These are phyloP conservation scores for Cecidostiba fungosa DNA, from an alignment of 2,888 invertebrate species.

Conservation along the genomic window DNA sequence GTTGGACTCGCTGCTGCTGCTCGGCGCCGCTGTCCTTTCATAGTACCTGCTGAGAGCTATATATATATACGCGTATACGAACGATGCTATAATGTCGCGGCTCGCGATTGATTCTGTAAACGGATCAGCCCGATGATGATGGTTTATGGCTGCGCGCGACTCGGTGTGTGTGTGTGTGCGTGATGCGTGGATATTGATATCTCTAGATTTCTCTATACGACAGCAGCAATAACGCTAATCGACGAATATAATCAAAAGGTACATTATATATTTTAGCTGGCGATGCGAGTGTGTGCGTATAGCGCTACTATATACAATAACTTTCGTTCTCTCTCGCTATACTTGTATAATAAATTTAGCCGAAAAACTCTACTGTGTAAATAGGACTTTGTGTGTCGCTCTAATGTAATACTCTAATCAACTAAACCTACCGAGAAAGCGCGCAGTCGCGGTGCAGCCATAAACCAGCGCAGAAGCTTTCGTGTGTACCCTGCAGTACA, in stretches of 20 bases:
- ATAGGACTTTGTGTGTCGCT: too few relatives aligned
- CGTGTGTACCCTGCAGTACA: too few relatives aligned
- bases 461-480: too few relatives aligned
- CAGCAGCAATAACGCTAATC: constrained; percentile 2
- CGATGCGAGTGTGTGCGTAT: not conserved
- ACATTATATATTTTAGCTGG: constrained; percentile 1
- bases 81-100: not conserved
- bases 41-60: not conserved
- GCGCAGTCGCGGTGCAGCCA: too few relatives aligned
- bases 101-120: not conserved
- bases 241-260: constrained; percentile 11
- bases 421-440: too few relatives aligned
- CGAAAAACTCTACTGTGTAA: too few relatives aligned
- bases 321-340: not conserved
- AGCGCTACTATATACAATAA: not conserved
- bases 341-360: not conserved
- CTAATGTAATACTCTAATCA: too few relatives aligned
- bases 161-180: not conserved
- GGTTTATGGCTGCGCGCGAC: not conserved
- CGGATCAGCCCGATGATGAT: too few relatives aligned
- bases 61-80: not conserved
- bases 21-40: not conserved
- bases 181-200: not conserved
- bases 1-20: constrained; percentile 35
- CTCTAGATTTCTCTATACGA: not conserved